Conservation (phyloP, 2,113 vertebrate species). For the Dunckerocampus dactyliophorus region DNA sequence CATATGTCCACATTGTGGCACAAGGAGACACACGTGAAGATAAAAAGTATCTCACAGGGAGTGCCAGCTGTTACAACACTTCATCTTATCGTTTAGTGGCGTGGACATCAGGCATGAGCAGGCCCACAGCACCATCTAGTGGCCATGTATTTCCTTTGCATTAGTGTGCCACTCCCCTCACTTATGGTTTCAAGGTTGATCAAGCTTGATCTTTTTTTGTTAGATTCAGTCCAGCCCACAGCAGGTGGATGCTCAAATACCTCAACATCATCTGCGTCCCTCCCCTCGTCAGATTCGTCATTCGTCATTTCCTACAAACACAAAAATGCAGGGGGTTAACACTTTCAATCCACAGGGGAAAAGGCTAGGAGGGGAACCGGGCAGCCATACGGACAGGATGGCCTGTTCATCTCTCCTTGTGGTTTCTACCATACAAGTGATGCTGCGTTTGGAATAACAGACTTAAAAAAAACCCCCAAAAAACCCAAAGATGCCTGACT, state of each 20-base stretch:
- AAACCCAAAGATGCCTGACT: too few relatives aligned
- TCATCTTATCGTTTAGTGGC: not conserved
- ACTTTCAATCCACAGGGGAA: not conserved
- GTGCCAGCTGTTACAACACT: too few relatives aligned
- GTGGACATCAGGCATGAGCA: not conserved
- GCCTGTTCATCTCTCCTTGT: too few relatives aligned
- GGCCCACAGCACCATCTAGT: slow-evolving; percentile 57
- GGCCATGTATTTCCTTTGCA: slow-evolving; percentile 5
- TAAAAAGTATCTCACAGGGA: not conserved
- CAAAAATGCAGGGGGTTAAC: slow-evolving; percentile 70
- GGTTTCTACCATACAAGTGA: too few relatives aligned
- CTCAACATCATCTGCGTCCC: slow-evolving; percentile 90
- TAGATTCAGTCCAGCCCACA: slow-evolving; percentile 19
- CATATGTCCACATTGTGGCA: not conserved
- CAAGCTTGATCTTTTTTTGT: not conserved
- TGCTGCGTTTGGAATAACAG: too few relatives aligned
- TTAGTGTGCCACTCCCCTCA: not conserved
- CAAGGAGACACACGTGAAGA: not conserved
- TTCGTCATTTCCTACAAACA: slow-evolving; percentile 86
- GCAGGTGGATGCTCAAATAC: slow-evolving; percentile 75
- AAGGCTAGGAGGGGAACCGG: not conserved
- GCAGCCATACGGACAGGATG: not conserved
- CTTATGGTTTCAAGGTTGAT: slow-evolving; percentile 25
- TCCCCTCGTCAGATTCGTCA: slow-evolving; percentile 95
- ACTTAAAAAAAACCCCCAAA: too few relatives aligned